phyloP scores from a whole-genome alignment of 2,888 invertebrate species.

The Ceramica pisi region DNA sequence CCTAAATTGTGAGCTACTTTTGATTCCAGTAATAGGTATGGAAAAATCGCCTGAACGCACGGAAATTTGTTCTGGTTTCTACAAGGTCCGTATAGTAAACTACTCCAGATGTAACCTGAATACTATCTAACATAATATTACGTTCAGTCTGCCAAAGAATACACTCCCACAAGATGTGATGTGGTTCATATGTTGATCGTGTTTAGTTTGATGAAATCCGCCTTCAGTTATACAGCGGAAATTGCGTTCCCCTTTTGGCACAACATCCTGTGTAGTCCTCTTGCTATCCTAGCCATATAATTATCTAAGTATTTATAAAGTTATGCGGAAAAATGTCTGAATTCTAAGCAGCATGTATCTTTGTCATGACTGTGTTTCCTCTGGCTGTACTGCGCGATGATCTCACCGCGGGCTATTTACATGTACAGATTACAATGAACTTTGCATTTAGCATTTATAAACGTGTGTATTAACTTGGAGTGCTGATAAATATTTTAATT shows the following conservation, averaged over 20 bases:
- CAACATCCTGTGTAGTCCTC: constrained; percentile 21
- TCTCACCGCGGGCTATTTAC: constrained; percentile 64
- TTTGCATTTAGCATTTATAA: constrained; percentile 53
- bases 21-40: no score
- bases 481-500: constrained; percentile 18
- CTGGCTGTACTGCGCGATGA: constrained; percentile 45
- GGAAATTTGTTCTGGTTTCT: no score
- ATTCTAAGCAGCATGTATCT: constrained; percentile 39
- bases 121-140: no score
- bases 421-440: constrained; percentile 65
- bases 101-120: no score
- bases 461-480: constrained; percentile 19
- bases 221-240: constrained; percentile 19
- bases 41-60: no score
- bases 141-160: no score
- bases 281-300: not conserved
- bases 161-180: no score
- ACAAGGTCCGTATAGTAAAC: no score
- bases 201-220: no score
- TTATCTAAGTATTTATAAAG: no score
- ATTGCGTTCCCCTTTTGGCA: constrained; percentile 35
- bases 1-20: no score
- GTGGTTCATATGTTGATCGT: no score
- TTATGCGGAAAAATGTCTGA: constrained; percentile 27
- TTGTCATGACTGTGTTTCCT: constrained; percentile 41